Base-by-base conservation (phyloP, 1,140 invertebrate genomes). In the Drosophila equinoxialis region DNA sequence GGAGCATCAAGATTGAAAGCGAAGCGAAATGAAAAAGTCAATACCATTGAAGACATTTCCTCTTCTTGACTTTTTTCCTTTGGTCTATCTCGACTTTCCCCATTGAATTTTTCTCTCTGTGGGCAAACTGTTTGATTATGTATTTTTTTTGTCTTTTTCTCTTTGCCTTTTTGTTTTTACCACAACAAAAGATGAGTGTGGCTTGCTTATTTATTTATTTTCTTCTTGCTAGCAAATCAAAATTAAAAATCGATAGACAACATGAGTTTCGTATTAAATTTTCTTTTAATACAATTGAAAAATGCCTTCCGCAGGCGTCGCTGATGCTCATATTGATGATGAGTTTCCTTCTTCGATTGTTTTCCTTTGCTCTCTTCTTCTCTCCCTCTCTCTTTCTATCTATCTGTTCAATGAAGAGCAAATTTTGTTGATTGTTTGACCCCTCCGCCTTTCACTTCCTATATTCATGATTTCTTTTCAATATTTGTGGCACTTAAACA, bases 251-350 rank as follows among this genome's bases (percentile, higher is more conserved):
- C 75, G 74, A 77, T 77, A 77, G 68, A 54, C 75, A 77, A 59
- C 75, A 77, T 77, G 75, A 77, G 75, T 77, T 71, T 77, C 75
- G 66, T 77, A 77, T 77, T 77, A 77, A 77, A 77, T 77, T 77
- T 64, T 77, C 75, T 77, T 77, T 77, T 77, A 77, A 71, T 68
- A 77, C 75, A 77, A 77, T 77, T 77, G 75, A 71, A 77, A 77
- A 77, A 77, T 77, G 67, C 74, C 66, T 65, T 45, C 66, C 20
- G 59, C 61, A 67, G 71, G 59, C 69, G 66, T 39, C 60, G 30
- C 37, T 42, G 37, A 60, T 64, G 61, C n/a, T 70, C 30, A 30
- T 30, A 30, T 30, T 30, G 30, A 30, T 30, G 59, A 6, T 57
- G 48, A 2, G n/a, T 45, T 45, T 6, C 45, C 6, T 7, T 17